Percentiles rank a stretch among this genome's conserved stretches.
These are phyloP conservation scores for Lasioglossum figueresi DNA, from an alignment of 2,888 invertebrate species.

Conservation along the genomic window DNA sequence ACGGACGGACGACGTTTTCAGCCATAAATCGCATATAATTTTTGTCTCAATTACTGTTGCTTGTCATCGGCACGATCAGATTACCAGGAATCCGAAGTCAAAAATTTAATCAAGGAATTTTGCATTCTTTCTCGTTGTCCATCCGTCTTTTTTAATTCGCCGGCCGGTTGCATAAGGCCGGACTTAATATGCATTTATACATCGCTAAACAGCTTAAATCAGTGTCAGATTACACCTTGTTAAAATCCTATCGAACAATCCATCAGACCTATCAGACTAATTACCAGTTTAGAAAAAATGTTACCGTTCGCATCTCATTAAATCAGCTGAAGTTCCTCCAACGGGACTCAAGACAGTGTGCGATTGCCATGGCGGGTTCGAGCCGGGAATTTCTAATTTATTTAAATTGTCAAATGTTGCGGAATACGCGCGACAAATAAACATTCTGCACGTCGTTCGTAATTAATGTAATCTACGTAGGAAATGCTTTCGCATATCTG, in stretches of 20 bases:
- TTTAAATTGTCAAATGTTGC: neutral
- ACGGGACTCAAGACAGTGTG: neutral
- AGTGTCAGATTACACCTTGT: neutral
- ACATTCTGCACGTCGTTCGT: conserved; percentile 22
- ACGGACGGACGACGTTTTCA: neutral
- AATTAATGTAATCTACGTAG: conserved; percentile 66
- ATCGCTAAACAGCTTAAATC: neutral
- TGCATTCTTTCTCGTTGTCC: neutral
- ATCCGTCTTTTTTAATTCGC: neutral
- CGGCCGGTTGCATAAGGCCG: neutral
- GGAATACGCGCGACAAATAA: conserved; percentile 18
- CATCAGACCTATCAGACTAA: neutral
- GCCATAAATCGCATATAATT: conserved; percentile 26
- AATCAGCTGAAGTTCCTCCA: neutral
- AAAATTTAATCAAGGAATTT: neutral
- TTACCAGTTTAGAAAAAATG: neutral
- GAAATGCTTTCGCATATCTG: conserved; percentile 53
- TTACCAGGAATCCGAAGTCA: neutral
- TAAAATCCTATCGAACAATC: neutral
- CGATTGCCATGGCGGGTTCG: neutral
- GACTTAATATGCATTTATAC: neutral
- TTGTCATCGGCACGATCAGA: neutral
- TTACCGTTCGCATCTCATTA: neutral
- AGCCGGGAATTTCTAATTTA: neutral
- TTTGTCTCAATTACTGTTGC: neutral